Base-by-base conservation (phyloP, 2,797 vertebrate genomes). In the Otolemur crassicaudatus region DNA sequence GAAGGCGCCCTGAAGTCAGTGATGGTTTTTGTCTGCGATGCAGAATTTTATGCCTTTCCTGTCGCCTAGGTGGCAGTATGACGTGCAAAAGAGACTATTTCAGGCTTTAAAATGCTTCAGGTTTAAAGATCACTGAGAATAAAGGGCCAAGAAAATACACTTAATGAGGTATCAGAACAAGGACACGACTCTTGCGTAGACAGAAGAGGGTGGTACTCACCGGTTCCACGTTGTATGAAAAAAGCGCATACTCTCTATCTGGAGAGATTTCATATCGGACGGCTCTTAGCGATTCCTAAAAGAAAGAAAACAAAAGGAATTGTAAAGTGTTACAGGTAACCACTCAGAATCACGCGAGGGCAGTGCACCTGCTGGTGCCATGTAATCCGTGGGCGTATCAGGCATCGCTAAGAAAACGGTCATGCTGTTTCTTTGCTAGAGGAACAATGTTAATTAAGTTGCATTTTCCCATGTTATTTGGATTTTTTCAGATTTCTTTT, bases 261-360 rank as follows among this genome's bases (percentile, higher is more conserved):
- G 99, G 99, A 83, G 99, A 99, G 46, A 99, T 99, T 97, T 99
- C 99, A 17, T 99, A 99, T 96, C 99, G 99, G 98, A 98, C 97
- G 23, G 99, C 99, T 98, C 98, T 99, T 94, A 99, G 98, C 69
- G 99, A 99, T 72, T 99, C 99, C 99, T 99, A 94, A 49, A 98
- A 94, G 96, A 17, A 95, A 97, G 96, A 49, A 89, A 16, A 46
- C 60, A 76, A 20, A 31, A 4, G 76, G 65, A 49, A 29, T 46
- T 77, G 93, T 58, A 49, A 75, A 46, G 23, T 27, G 58, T 87
- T 69, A 13, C 61, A 43, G 17, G 7, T 4, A 23, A 49, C 5
- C 27, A 34, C 46, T 72, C 34, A 22, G 20, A 72, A 31, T 31
- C 40, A 5, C 27, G 12, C 11, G 27, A 16, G 10, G 7, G 37